phyloP scores from a whole-genome alignment of 2,113 vertebrate genomes.

The Calyptommatus sinebrachiatus region DNA sequence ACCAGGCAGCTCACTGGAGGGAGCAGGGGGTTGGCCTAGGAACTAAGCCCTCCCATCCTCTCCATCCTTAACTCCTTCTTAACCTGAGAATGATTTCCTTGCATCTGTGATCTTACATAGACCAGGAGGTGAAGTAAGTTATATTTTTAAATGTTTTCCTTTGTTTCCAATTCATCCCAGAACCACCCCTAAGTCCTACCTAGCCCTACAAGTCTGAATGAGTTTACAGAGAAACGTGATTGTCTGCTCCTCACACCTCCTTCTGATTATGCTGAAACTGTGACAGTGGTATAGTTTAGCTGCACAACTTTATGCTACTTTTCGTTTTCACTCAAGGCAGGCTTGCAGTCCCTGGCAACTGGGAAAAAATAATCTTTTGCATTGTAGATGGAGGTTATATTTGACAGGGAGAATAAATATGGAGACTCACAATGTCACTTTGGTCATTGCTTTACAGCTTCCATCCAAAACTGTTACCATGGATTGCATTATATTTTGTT shows the following conservation, averaged over 20 bases:
- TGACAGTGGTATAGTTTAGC: neutral
- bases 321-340: constrained; percentile 3
- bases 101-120: no score
- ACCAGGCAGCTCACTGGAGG: no score
- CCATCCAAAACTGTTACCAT: neutral
- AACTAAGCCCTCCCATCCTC: no score
- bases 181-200: neutral
- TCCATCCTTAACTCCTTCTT: no score
- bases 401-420: constrained; percentile 22
- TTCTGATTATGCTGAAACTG: neutral
- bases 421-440: neutral
- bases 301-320: constrained; percentile 6
- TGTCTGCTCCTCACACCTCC: neutral
- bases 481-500: neutral
- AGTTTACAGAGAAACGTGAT: neutral
- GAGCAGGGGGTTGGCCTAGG: no score
- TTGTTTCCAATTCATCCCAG: no score
- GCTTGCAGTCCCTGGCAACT: constrained; percentile 1
- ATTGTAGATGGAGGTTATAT: constrained; percentile 15
- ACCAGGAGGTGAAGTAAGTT: no score
- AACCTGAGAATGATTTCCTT: no score
- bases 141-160: no score
- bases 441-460: constrained; percentile 3
- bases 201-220: neutral
- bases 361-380: constrained; percentile 20